Evolutionary conservation across 2,113 vertebrate genomes (phyloP), one percentile per base, ranked within the genome.

Genomic region (Delphinus delphis): DNA sequence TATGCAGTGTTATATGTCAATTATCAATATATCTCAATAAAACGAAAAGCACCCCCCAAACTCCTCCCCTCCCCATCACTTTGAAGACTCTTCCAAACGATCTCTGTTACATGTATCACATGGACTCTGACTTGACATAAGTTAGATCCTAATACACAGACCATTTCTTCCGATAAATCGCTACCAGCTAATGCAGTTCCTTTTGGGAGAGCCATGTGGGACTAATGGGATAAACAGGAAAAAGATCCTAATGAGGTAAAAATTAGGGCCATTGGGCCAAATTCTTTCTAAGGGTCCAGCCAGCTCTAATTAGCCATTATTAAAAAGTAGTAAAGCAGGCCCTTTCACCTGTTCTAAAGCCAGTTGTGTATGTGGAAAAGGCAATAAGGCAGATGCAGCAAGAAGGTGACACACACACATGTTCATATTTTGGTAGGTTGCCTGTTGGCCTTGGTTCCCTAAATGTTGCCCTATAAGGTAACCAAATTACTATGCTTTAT

Each of bases 401-500:
- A 26, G n/a, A 53, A 36, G 28, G 44, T 15, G 38, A n/a, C 0
- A 3, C 10, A 53, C 7, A 36, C 31, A 65, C 13, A 6, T 3
- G 13, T 3, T 23, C n/a, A 2, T 31, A 21, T 25, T 18, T 50
- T 1, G 0, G 23, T 6, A 84, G 53, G 71, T 2, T 14, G 8
- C 71, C 87, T 85, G 33, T 67, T 68, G 23, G 71, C 6, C 0
- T 50, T 47, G 50, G 47, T 31, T 41, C n/a, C 55, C 5, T 44
- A 33, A 86, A 36, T 18, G 47, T 26, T 20, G 21, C 25, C 85
- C 65, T 38, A 23, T 36, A 65, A 36, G 18, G 6, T 68, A 95
- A 87, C 87, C 53, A 76, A 67, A 90, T 95, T 65, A 84, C 41
- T 53, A 36, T 70, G 62, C 92, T 73, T 91, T 89, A 90, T 38